These are phyloP conservation scores for Tamias sibiricus DNA, from an alignment of 2,113 vertebrate species.

Conservation along the genomic window DNA sequence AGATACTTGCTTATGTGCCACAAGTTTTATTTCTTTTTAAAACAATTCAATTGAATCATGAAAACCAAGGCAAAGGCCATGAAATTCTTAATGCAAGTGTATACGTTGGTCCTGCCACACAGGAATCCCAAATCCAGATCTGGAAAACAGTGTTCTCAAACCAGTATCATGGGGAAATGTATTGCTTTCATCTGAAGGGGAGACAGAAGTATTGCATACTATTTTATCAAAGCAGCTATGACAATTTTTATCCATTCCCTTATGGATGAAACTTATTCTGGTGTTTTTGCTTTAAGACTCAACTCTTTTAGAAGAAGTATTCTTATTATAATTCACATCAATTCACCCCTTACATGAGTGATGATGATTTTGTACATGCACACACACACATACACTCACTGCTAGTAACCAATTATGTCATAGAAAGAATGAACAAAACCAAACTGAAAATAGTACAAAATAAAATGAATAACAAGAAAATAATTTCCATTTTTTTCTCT, in stretches of 20 bases:
- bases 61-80: background rate
- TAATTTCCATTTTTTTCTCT: no score
- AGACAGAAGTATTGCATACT: rapidly evolving
- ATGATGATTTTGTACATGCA: rapidly evolving
- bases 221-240: background rate
- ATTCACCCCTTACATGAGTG: no score
- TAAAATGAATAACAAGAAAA: background rate
- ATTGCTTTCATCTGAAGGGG: background rate
- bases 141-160: background rate
- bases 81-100: background rate
- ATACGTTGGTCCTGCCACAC: no score
- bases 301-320: background rate
- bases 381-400: background rate
- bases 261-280: no score
- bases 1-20: background rate
- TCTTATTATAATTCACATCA: background rate
- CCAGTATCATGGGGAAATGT: background rate
- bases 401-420: no score
- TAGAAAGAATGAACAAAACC: background rate
- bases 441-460: background rate
- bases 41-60: background rate
- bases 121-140: background rate
- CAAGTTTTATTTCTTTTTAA: background rate
- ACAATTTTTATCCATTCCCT: no score
- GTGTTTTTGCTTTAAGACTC: background rate